Percentiles rank a stretch among this genome's conserved stretches.
Evolutionary conservation across 2,888 invertebrate genomes (phyloP).

Genomic region (Abrostola tripartita): DNA sequence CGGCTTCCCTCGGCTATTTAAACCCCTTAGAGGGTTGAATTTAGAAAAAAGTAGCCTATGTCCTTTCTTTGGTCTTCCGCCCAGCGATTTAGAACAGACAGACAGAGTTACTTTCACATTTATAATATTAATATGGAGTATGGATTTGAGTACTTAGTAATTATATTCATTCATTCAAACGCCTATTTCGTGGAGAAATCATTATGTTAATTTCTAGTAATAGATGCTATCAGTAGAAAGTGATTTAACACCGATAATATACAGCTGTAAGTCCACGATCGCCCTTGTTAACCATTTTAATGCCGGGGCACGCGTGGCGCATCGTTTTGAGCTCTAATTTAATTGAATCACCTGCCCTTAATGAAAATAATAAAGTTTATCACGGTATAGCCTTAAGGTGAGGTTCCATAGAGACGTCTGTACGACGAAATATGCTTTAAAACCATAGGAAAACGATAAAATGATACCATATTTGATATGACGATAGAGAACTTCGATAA

Average conservation of each 20-base stretch:
- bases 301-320: slow-evolving; percentile 70
- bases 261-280: slow-evolving; percentile 28
- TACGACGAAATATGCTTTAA: background rate
- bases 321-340: slow-evolving; percentile 64
- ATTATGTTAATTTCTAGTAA: slow-evolving; percentile 23
- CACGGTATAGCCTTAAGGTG: slow-evolving; percentile 49
- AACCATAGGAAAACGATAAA: background rate
- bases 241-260: slow-evolving; percentile 19
- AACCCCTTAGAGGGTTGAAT: too few relatives aligned
- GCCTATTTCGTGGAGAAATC: background rate
- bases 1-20: too few relatives aligned
- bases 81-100: too few relatives aligned
- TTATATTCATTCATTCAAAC: too few relatives aligned
- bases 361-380: slow-evolving; percentile 74
- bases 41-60: too few relatives aligned
- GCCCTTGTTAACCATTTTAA: slow-evolving; percentile 58
- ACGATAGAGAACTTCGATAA: too few relatives aligned
- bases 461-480: too few relatives aligned
- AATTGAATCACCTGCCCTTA: slow-evolving; percentile 66
- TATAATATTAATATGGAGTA: too few relatives aligned
- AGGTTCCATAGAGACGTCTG: slow-evolving; percentile 18
- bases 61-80: too few relatives aligned
- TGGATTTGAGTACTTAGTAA: too few relatives aligned
- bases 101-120: too few relatives aligned
- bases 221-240: slow-evolving; percentile 13